Base-by-base conservation (phyloP, 2,888 invertebrate genomes). In the Bellardia pandia region DNA sequence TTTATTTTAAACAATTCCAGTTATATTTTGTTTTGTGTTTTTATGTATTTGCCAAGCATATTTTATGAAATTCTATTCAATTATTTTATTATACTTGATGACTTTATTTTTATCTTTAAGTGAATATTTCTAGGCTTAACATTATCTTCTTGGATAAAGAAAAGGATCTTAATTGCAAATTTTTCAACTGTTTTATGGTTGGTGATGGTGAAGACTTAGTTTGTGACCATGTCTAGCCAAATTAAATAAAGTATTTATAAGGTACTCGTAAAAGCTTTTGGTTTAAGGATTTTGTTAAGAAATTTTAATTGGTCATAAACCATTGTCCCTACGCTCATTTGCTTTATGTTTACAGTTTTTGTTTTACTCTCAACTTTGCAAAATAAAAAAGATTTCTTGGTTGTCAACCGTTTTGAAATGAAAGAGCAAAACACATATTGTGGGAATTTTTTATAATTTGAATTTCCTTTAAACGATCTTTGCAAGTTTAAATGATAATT, bases 21-120 rank as follows among this genome's bases (percentile, higher is more conserved):
- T 3, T 51, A 30, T 71, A 71, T 7, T 37, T n/a, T 53, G 2
- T n/a, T 14, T 23, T 62, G 14, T 23, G 48, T 69, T 62, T 62
- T 23, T 33, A 53, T 58, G 13, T 48, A 14, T 74, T 40, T 72
- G 16, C 13, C 16, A 16, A 75, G 5, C 64, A 23, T 13, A 40
- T 37, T 75, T 75, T 62, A 53, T 60, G 45, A 62, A 69, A 74
- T 79, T 74, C 51, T 74, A 62, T 85, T 68, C 48, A 69, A 48
- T 85, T 71, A 80, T 66, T 68, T 13, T 56, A 51, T 69, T 69
- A 58, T 7, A 56, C 53, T 64, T 56, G 33, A 81, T 56, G 48
- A 1, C 37, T 30, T 74, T 45, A 48, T 75, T 69, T 37, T 48
- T 48, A 45, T 66, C 7, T 58, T n/a, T 11, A 16, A 14, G 53